A percentile compares a stretch with the other conserved stretches of the same genome.
Evolutionary conservation across 2,797 vertebrate genomes (phyloP).

Genomic region (Brachyalestes nurse): DNA sequence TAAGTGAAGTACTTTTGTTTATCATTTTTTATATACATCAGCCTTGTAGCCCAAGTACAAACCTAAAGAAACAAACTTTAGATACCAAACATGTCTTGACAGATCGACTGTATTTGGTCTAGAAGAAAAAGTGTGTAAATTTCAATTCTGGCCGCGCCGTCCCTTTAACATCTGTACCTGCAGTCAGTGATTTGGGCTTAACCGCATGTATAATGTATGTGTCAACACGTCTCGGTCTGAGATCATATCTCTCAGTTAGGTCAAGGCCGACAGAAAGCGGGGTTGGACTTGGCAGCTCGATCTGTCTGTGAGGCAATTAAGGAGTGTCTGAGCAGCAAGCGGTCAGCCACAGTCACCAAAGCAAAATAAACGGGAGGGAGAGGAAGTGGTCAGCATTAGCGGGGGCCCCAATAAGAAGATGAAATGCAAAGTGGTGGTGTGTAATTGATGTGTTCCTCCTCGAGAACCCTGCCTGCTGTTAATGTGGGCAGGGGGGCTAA

Average conservation of each 20-base stretch:
- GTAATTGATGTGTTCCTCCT: constrained; percentile 84
- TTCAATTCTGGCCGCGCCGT: neutral
- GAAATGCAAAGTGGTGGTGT: constrained; percentile 79
- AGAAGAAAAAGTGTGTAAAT: neutral
- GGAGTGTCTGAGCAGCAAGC: constrained; percentile 78
- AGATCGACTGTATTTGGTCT: neutral
- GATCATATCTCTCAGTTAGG: constrained; percentile 48
- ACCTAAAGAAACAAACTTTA: neutral
- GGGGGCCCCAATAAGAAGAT: constrained; percentile 82
- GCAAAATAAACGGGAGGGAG: constrained; percentile 91
- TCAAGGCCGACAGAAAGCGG: constrained; percentile 68
- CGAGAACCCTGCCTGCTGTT: constrained; percentile 66
- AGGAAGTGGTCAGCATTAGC: constrained; percentile 91
- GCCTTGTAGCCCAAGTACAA: neutral
- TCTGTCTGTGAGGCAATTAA: constrained; percentile 76
- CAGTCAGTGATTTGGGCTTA: constrained; percentile 18
- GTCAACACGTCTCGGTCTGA: constrained; percentile 41
- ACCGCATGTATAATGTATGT: constrained; percentile 38
- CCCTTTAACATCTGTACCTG: constrained; percentile 28
- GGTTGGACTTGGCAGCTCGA: constrained; percentile 67
- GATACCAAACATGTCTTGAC: neutral
- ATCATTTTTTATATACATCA: neutral
- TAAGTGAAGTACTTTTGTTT: neutral
- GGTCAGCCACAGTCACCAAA: constrained; percentile 85
- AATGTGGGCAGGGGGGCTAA: constrained; percentile 75